A percentile compares a stretch with the other conserved stretches of the same genome.
Conservation (phyloP, 2,113 vertebrate species). For the Psittacara wagleri region DNA sequence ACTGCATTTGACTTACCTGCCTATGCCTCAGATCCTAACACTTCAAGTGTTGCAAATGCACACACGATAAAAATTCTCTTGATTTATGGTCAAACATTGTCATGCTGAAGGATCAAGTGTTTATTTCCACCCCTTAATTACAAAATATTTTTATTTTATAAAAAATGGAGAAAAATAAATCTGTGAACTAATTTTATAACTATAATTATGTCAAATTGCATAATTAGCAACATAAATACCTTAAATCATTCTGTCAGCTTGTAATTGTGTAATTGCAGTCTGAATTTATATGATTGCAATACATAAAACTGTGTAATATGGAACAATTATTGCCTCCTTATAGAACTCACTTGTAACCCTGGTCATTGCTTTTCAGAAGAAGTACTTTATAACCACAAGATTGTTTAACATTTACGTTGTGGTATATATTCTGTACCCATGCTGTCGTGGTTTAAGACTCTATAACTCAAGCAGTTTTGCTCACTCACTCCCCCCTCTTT, state of each 20-base stretch:
- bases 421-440: background rate
- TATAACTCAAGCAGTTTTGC: too few relatives aligned
- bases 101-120: background rate
- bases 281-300: conserved; percentile 27
- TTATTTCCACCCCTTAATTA: background rate
- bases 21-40: background rate
- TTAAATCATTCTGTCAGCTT: conserved; percentile 37
- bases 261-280: conserved; percentile 40
- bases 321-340: background rate
- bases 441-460: too few relatives aligned
- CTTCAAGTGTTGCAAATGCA: background rate
- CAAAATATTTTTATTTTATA: background rate
- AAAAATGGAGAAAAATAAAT: conserved; percentile 19
- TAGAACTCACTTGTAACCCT: background rate
- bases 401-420: background rate
- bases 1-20: background rate
- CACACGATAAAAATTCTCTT: background rate
- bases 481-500: too few relatives aligned
- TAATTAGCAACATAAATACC: conserved; percentile 48
- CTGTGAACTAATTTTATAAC: conserved; percentile 8
- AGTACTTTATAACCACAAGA: background rate
- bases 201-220: conserved; percentile 44
- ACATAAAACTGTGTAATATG: background rate
- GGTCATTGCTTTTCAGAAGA: background rate
- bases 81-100: background rate